phyloP scores from a whole-genome alignment of 1,140 invertebrate genomes.

The Procambarus virginalis region DNA sequence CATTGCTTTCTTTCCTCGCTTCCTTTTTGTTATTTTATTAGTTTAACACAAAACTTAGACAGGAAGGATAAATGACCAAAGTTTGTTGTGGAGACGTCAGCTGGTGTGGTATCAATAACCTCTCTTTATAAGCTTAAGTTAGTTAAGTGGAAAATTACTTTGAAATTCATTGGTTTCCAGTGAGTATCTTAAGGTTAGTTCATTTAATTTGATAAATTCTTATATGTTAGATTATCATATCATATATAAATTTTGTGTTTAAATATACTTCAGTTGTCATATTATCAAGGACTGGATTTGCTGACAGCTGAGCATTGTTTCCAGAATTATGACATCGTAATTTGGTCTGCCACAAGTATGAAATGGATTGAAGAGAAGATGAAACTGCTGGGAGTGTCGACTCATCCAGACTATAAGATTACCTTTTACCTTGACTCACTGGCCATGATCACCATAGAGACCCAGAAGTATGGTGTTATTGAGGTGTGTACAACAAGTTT shows the following conservation, averaged over 20 bases:
- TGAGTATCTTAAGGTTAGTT: too few relatives aligned
- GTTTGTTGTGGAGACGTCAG: too few relatives aligned
- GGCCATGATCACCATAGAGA: conserved; percentile 96
- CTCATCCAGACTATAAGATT: conserved; percentile 91
- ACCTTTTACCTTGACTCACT: conserved; percentile 91
- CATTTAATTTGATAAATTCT: too few relatives aligned
- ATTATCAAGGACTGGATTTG: neutral
- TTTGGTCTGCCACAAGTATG: conserved; percentile 95
- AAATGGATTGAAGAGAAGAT: conserved; percentile 99
- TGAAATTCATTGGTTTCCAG: too few relatives aligned
- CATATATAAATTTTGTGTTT: too few relatives aligned
- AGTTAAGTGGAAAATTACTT: too few relatives aligned
- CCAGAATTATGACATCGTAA: conserved; percentile 79
- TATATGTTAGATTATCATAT: neutral
- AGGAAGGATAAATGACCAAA: too few relatives aligned
- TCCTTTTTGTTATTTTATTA: neutral
- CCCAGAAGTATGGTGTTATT: conserved; percentile 90
- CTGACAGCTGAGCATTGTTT: neutral
- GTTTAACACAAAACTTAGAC: neutral
- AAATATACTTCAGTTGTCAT: too few relatives aligned
- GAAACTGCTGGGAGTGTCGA: conserved; percentile 89
- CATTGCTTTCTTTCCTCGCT: neutral
- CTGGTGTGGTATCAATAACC: too few relatives aligned
- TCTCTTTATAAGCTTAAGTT: too few relatives aligned
- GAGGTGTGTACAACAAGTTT: conserved; percentile 79